Evolutionary conservation across 30 jellyfish, hydroid and myxozoan species (phyloP), one percentile per base, ranked within the genome.

Genomic region (Chrysaora quinquecirrha): DNA sequence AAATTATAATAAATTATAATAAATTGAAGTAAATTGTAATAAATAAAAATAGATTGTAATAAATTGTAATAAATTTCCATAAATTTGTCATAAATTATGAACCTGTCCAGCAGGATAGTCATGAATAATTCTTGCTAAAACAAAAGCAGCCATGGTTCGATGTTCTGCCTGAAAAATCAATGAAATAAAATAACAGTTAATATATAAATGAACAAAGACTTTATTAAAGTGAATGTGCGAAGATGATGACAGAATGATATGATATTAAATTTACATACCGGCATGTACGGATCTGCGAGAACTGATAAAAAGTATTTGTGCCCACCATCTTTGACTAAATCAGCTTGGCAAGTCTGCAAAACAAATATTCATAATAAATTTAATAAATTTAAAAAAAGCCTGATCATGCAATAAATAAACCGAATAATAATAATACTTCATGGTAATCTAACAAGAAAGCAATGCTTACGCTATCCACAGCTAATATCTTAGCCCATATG

Each of bases 391-490:
- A 31, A 22, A 14, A 22, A 61, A 61, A 61, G 73, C 11, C 12
- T n/a, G 62, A 47, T 47, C 62, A 11, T 11, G 62, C 62, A 11
- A n/a, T 47, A n/a, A n/a, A n/a, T n/a, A n/a, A n/a, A n/a, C n/a
- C n/a, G n/a, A n/a, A n/a, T n/a, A n/a, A n/a, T n/a, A n/a, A n/a
- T n/a, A n/a, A n/a, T n/a, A n/a, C n/a, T n/a, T n/a, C n/a, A n/a
- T n/a, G n/a, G n/a, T n/a, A n/a, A n/a, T n/a, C n/a, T n/a, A n/a
- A n/a, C 19, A 43, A 48, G 72, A 48, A 34, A n/a, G n/a, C n/a
- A n/a, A n/a, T n/a, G 63, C 98, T 87, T 48, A 93, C 98, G 48
- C 98, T 93, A 82, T 93, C 98, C n/a, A 93, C 98, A 20, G 98
- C 98, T 19, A 93, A 81, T 25, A 93, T 93, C 54, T 93, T 93